Evolutionary conservation across 2,888 invertebrate species (phyloP), one percentile per base, ranked within the genome.

Genomic region (Spialia ferax): DNA sequence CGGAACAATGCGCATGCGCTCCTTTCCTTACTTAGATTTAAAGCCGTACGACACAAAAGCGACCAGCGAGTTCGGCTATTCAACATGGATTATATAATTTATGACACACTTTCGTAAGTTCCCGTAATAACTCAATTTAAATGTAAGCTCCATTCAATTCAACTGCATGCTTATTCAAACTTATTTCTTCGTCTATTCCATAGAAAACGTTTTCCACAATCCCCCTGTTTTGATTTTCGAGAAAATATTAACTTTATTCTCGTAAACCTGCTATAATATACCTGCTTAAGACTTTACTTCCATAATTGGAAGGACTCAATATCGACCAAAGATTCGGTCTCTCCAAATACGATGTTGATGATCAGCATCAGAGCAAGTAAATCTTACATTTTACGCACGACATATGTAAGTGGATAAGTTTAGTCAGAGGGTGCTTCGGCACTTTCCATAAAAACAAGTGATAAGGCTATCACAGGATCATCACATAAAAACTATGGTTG

Each of bases 1-100:
- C 75, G 72, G 75, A 85, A 86, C 83, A 85, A 86, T 83, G 81
- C 78, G 75, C 77, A 69, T 68, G 76, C 74, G 75, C 79, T 79
- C 79, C 79, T 80, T 80, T 78, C 72, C 69, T 74, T 72, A 68
- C 70, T 65, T 69, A 69, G 66, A 70, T 68, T 56, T 61, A 57
- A 64, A 26, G 35, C 56, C 55, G 62, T 48, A 22, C 57, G 68
- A 62, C 38, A 52, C 32, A 68, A 54, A 63, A 68, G 64, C 29
- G 48, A 55, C 26, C 15, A 62, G 71, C 69, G 71, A 56, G 42
- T 67, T 48, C 52, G 15, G 20, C 38, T 54, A 66, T 66, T 66
- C 66, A 66, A 32, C 42, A 13, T 15, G 32, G 59, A 66, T 66
- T 66, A 66, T 38, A n/a, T 38, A n/a, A 38, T 66, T 66, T 66